Percentiles rank a stretch among this genome's conserved stretches.
phyloP scores from a whole-genome alignment of 1,140 invertebrate genomes.

The Samia ricini region DNA sequence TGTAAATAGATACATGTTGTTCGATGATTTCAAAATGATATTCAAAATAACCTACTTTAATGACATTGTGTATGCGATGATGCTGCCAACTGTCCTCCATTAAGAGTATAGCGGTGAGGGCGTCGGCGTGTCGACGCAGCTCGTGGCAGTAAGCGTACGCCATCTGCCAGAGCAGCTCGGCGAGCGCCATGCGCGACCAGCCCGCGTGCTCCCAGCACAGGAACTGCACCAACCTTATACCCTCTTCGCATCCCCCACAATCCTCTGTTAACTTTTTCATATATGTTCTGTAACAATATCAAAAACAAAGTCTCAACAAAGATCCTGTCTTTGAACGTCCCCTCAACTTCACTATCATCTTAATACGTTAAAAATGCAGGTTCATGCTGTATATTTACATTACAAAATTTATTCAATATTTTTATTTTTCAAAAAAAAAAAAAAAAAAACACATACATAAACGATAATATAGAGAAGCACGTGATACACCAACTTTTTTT shows the following conservation, averaged over 20 bases:
- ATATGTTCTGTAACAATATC: conserved; percentile 80
- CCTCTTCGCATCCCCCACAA: conserved; percentile 93
- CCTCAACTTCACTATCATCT: no score
- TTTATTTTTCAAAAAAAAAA: no score
- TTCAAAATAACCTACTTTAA: conserved; percentile 79
- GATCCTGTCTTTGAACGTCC: no score
- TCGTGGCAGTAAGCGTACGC: conserved; percentile 97
- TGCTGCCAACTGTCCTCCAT: conserved; percentile 98
- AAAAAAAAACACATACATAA: no score
- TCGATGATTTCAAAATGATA: background rate
- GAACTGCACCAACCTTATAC: conserved; percentile 92
- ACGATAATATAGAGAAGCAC: no score
- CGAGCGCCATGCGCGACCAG: conserved; percentile 92
- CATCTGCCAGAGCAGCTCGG: conserved; percentile 95
- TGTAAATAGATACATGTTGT: background rate
- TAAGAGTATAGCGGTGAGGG: conserved; percentile 90
- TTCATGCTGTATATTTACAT: no score
- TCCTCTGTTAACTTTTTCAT: conserved; percentile 98
- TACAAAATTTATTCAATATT: no score
- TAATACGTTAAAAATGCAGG: no score
- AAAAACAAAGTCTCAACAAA: no score
- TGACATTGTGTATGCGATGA: conserved; percentile 93
- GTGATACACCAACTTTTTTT: no score
- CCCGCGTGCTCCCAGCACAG: conserved; percentile 98
- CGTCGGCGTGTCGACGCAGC: conserved; percentile 93